These are phyloP conservation scores for Hippocampus barbouri DNA, from an alignment of 2,113 vertebrate genomes.

Conservation along the genomic window DNA sequence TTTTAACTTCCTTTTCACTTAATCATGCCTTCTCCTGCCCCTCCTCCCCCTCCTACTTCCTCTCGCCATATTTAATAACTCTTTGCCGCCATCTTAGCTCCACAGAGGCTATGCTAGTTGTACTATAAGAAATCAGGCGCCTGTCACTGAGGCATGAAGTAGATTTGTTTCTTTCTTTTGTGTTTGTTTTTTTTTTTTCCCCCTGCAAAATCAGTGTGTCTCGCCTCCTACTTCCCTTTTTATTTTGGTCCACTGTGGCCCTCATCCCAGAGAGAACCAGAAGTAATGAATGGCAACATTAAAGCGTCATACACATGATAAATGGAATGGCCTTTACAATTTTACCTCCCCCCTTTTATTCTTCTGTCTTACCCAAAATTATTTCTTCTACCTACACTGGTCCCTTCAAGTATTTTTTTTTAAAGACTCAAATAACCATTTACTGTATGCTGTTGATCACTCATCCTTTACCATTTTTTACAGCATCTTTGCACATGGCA, in stretches of 20 bases:
- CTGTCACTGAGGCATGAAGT: constrained; percentile 57
- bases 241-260: constrained; percentile 27
- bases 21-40: constrained; percentile 61
- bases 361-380: constrained; percentile 10
- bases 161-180: constrained; percentile 35
- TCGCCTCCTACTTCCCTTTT: constrained; percentile 1
- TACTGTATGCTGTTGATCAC: constrained; percentile 60
- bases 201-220: constrained; percentile 4
- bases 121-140: constrained; percentile 62
- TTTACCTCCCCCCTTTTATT: constrained; percentile 38
- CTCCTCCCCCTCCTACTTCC: constrained; percentile 41
- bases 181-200: constrained; percentile 8
- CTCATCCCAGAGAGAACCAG: constrained; percentile 47
- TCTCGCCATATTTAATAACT: constrained; percentile 72
- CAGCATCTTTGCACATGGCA: constrained; percentile 12
- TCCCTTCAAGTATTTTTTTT: constrained; percentile 54
- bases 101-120: constrained; percentile 53
- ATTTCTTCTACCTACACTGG: constrained; percentile 20
- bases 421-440: constrained; percentile 58
- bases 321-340: constrained; percentile 71
- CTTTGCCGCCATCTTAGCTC: constrained; percentile 60
- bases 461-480: constrained; percentile 48
- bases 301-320: constrained; percentile 73
- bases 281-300: constrained; percentile 76
- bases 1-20: constrained; percentile 65